Conservation (phyloP, 2,888 invertebrate genomes). For the Netelia melanura region DNA sequence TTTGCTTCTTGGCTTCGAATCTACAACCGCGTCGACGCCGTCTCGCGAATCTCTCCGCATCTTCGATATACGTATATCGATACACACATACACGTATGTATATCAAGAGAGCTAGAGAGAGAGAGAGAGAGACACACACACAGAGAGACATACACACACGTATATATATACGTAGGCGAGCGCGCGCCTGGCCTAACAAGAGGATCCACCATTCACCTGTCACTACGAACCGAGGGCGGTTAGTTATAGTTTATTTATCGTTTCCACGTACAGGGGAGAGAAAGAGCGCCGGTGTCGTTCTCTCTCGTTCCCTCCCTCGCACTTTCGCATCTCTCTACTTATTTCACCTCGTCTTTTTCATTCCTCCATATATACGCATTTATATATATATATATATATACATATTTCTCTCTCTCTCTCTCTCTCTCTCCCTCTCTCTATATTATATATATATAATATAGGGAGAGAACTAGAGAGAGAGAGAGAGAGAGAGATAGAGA, state of each 20-base stretch:
- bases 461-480: no score
- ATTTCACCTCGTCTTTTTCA: slow-evolving; percentile 23
- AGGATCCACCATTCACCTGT: slow-evolving; percentile 84
- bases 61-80: background rate
- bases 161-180: slow-evolving; percentile 6
- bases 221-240: slow-evolving; percentile 82
- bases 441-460: no score
- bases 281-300: slow-evolving; percentile 74
- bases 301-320: slow-evolving; percentile 11
- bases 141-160: background rate
- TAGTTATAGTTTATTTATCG: slow-evolving; percentile 85
- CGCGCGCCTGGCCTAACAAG: slow-evolving; percentile 80
- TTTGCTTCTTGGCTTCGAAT: slow-evolving; percentile 69
- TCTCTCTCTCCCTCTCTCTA: no score
- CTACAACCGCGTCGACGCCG: slow-evolving; percentile 57
- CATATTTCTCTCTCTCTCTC: background rate
- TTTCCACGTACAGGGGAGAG: slow-evolving; percentile 80
- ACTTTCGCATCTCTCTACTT: slow-evolving; percentile 32
- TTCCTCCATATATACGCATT: background rate
- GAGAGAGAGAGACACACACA: background rate
- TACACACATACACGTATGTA: background rate
- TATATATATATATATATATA: slow-evolving; percentile 17
- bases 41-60: slow-evolving; percentile 9
- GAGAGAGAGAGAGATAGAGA: no score
- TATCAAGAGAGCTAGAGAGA: background rate